These are phyloP conservation scores for Anthonomus grandis DNA, from an alignment of 1,140 invertebrate species.

Conservation along the genomic window DNA sequence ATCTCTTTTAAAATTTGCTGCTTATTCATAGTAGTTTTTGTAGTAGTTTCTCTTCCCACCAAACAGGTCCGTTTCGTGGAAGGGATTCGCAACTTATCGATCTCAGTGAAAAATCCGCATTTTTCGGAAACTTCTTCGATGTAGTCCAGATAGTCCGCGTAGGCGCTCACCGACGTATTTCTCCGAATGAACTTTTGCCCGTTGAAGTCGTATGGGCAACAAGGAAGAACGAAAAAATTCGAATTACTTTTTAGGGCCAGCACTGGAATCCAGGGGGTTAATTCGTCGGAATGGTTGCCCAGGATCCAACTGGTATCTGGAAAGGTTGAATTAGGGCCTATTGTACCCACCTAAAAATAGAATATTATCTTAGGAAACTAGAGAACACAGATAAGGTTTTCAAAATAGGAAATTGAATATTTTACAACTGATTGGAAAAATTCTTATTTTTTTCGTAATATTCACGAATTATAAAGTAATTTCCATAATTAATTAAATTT, in stretches of 20 bases:
- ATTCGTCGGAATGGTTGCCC: conserved; percentile 97
- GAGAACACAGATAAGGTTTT: too few species aligned
- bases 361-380: too few species aligned
- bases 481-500: too few species aligned
- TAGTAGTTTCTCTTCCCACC: conserved; percentile 62
- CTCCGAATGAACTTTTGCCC: conserved; percentile 74
- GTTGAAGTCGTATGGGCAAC: conserved; percentile 90
- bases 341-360: conserved; percentile 43
- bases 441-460: too few species aligned
- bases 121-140: conserved; percentile 63
- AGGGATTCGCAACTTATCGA: conserved; percentile 89
- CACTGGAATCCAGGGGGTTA: conserved; percentile 97
- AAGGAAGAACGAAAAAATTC: conserved; percentile 89
- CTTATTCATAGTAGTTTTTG: conserved; percentile 39
- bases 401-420: too few species aligned
- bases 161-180: conserved; percentile 68
- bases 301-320: conserved; percentile 90
- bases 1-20: not conserved
- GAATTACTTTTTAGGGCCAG: conserved; percentile 75
- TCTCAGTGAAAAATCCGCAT: conserved; percentile 73
- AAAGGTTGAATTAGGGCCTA: conserved; percentile 61
- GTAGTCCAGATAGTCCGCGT: conserved; percentile 82
- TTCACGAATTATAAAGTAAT: too few species aligned
- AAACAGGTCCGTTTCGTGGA: conserved; percentile 91
- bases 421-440: too few species aligned